phyloP scores from a whole-genome alignment of 2,113 vertebrate species.

The Ceyx melanurus region DNA sequence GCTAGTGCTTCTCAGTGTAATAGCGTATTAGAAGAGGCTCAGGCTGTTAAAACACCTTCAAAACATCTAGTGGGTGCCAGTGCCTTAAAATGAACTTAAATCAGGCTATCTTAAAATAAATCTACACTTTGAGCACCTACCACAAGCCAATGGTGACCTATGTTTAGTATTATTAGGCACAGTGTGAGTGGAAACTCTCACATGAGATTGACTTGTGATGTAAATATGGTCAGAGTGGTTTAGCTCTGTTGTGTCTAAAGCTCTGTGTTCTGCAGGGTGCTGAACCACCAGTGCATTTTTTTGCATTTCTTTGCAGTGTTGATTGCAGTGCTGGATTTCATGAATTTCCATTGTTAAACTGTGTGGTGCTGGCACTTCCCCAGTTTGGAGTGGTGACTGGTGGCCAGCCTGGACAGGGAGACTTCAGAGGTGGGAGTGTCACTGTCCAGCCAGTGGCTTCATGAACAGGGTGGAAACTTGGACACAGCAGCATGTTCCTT shows the following conservation, averaged over 20 bases:
- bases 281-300: neutral
- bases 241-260: neutral
- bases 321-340: neutral
- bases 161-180: slow-evolving; percentile 8
- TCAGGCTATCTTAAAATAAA: slow-evolving; percentile 58
- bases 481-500: neutral
- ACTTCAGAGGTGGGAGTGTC: neutral
- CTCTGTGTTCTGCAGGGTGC: neutral
- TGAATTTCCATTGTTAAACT: neutral
- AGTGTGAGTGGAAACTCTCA: slow-evolving; percentile 22
- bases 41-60: slow-evolving; percentile 23
- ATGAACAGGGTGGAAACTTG: neutral
- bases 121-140: neutral
- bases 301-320: neutral
- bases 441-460: neutral
- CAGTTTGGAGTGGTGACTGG: neutral
- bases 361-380: neutral
- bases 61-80: slow-evolving; percentile 46
- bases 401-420: neutral
- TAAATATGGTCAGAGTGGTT: neutral
- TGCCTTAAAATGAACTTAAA: slow-evolving; percentile 42
- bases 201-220: neutral
- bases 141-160: slow-evolving; percentile 25
- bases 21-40: neutral
- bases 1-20: neutral